phyloP scores from a whole-genome alignment of 2,888 invertebrate species.

The Coelogynopora nodosa region DNA sequence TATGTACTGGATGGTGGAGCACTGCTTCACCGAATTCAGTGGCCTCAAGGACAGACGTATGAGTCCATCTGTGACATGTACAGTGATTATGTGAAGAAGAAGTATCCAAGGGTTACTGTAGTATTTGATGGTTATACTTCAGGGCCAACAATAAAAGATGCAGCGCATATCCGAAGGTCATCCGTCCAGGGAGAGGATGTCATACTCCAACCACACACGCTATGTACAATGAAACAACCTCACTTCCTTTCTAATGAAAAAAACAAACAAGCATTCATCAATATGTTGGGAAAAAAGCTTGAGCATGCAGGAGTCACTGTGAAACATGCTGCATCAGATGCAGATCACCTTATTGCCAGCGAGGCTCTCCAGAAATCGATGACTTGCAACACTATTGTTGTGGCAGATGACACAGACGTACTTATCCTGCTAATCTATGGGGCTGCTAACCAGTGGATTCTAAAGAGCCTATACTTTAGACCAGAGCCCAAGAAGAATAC shows the following conservation, averaged over 20 bases:
- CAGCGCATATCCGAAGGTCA: not conserved
- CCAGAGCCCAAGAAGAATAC: slow-evolving; percentile 28
- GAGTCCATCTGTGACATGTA: not conserved
- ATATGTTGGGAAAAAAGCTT: slow-evolving; percentile 36
- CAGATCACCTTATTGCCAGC: not conserved
- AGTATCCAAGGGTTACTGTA: not conserved
- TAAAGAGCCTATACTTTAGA: slow-evolving; percentile 25
- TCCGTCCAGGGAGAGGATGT: not conserved
- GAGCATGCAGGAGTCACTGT: slow-evolving; percentile 36
- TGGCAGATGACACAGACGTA: not conserved
- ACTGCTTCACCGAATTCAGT: not conserved
- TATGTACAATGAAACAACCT: not conserved
- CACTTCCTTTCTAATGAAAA: not conserved
- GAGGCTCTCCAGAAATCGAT: not conserved
- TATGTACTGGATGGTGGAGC: not conserved
- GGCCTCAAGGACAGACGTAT: not conserved
- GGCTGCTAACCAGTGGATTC: slow-evolving; percentile 22
- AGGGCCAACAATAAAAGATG: not conserved
- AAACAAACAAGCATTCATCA: not conserved
- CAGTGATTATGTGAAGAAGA: not conserved
- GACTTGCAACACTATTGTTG: not conserved
- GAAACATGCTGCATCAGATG: slow-evolving; percentile 46
- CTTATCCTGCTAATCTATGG: not conserved
- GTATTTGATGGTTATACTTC: not conserved
- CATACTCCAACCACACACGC: not conserved